Percentiles rank a stretch among this genome's conserved stretches.
These are phyloP conservation scores for Peromyscus maniculatus DNA, from an alignment of 2,113 vertebrate genomes.

Conservation along the genomic window DNA sequence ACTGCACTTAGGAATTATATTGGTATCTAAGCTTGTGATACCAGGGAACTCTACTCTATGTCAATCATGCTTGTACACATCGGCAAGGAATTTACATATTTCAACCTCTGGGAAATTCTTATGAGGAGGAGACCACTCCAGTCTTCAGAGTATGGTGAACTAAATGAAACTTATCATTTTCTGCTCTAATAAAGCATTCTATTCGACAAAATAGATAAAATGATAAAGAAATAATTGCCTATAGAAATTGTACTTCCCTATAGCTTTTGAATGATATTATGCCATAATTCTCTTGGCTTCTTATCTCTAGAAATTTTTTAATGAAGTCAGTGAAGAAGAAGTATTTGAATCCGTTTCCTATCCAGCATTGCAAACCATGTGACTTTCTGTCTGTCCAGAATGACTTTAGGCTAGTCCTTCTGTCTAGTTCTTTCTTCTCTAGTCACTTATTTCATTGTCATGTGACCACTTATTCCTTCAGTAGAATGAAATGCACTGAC, in stretches of 20 bases:
- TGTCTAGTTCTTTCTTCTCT: neutral
- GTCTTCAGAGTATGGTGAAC: neutral
- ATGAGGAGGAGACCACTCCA: neutral
- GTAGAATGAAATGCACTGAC: neutral
- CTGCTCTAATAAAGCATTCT: constrained; percentile 7
- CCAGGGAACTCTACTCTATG: neutral
- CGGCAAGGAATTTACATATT: neutral
- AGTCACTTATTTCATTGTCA: neutral
- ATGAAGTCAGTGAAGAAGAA: neutral
- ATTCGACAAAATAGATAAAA: constrained; percentile 6
- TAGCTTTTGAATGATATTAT: neutral
- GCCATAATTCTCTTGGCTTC: neutral
- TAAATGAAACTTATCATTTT: constrained; percentile 32
- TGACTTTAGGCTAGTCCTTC: neutral
- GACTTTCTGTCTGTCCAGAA: neutral
- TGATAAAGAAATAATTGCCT: neutral
- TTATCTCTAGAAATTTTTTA: neutral
- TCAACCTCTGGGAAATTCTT: neutral
- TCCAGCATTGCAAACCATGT: neutral
- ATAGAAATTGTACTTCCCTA: neutral
- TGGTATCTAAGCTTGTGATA: neutral
- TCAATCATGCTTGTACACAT: neutral
- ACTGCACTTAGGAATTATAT: neutral
- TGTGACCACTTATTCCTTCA: neutral
- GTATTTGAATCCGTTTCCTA: neutral